Base-by-base conservation (phyloP, 2,113 vertebrate genomes). In the Poecilia latipinna region DNA sequence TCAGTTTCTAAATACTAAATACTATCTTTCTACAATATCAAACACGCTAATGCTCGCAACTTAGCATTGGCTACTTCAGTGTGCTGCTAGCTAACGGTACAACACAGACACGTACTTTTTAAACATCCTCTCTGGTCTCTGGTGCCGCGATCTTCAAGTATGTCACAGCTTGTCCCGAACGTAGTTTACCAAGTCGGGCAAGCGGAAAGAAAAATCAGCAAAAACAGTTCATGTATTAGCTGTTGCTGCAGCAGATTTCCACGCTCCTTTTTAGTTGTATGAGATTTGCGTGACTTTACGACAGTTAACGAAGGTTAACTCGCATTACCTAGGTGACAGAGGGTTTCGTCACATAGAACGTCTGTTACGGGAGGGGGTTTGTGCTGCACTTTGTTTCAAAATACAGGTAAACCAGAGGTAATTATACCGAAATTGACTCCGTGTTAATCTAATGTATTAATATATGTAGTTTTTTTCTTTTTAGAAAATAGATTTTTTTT, bases 91-190 rank as follows among this genome's bases (percentile, higher is more conserved):
- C 84, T 79, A 85, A 61, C 26, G 29, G 3, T 60, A 42, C 60
- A 71, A 75, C 62, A 79, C 3, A 72, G 8, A 39, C 57, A 82
- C 94, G 60, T 92, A 95, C 95, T 95, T 95, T 90, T 95, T 95
- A 93, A 95, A 95, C 95, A 95, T 95, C 74, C 79, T 93, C 79
- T 77, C 68, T 83, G 70, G 66, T 86, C 70, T 66, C 44, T 42
- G 72, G 77, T 72, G 12, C 12, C 10, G 54, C 42, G 29, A 68
- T 76, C 62, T 19, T 79, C 48, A 29, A 12, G 8, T 65, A 37
- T 67, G 15, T 42, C 29, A 63, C 71, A 31, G 26, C 66, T 72
- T 54, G 12, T 74, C 69, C 7, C 6, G 13, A 26, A 37, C 7
- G 57, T 24, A 31, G 33, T 44, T 31, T 29, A 13, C 2, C 33